Evolutionary conservation across 2,888 invertebrate genomes (phyloP), one percentile per base, ranked within the genome.

Genomic region (Perizoma flavofasciatum): DNA sequence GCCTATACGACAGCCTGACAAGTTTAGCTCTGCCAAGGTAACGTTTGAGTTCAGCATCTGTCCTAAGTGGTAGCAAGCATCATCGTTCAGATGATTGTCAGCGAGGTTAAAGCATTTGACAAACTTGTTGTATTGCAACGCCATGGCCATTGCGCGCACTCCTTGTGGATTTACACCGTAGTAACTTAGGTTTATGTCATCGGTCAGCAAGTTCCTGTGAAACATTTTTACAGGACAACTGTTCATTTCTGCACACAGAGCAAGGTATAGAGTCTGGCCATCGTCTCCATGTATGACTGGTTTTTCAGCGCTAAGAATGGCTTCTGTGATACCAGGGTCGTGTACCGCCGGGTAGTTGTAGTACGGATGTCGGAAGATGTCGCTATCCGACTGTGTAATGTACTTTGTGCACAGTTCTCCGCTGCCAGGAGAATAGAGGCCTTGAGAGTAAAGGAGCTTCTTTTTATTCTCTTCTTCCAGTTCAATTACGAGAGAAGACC

Each of bases 51-150:
- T 49, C n/a, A 83, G 61, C 78, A 82, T 78, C 53, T 70, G 65
- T 11, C 78, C 77, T 34, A 83, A 68, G 59, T 83, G 83, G 56
- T 70, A 83, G 61, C 81, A 83, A 1, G 77, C 74, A 60, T 83
- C 83, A 43, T 78, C 71, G 51, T 67, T 71, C 2, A 85, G 69
- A 56, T 78, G 79, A 59, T 80, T 83, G 5, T 78, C 81, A 4
- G 77, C 75, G 0, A 83, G 59, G 65, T 77, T 68, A 0, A 83
- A 68, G 5, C 59, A 56, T 22, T 57, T 62, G 3, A 85, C 82
- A 37, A 46, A 57, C 63, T 65, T 74, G 57, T 85, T 85, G 47
- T 66, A 72, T 8, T 73, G 61, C 34, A 85, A 67, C 0, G 81
- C 79, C 51, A 68, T 63, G 4, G 81, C 73, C 75, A 85, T 85